These are phyloP conservation scores for Penaeus japonicus DNA, from an alignment of 1,140 invertebrate species.

Conservation along the genomic window DNA sequence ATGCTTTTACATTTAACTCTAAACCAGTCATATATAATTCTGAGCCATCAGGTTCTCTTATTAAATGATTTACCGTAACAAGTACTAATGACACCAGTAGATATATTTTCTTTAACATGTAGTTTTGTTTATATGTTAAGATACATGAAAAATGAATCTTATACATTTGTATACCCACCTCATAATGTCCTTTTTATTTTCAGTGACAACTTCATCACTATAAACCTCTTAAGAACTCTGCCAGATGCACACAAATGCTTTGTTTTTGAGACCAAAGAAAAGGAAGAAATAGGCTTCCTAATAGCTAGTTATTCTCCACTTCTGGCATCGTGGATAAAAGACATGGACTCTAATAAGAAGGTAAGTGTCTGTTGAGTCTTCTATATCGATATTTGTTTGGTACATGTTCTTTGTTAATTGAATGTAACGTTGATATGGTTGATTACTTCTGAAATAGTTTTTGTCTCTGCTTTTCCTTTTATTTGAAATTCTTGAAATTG, in stretches of 20 bases:
- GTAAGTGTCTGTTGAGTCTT: constrained; percentile 61
- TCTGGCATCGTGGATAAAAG: constrained; percentile 84
- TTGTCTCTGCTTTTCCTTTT: too few species aligned
- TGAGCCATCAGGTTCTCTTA: too few species aligned
- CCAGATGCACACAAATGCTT: constrained; percentile 84
- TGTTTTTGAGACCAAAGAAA: constrained; percentile 89
- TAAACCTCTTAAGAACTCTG: constrained; percentile 73
- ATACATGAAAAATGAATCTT: background rate
- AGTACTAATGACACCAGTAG: too few species aligned
- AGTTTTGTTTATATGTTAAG: background rate
- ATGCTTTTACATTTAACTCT: too few species aligned
- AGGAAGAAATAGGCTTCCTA: constrained; percentile 88
- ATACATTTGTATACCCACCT: constrained; percentile 8
- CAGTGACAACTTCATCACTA: constrained; percentile 87
- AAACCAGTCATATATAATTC: too few species aligned
- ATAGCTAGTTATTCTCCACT: constrained; percentile 90
- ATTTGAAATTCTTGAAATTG: too few species aligned
- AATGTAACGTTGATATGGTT: background rate
- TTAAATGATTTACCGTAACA: too few species aligned
- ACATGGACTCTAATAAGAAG: constrained; percentile 76
- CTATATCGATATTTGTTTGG: background rate
- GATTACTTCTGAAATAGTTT: too few species aligned
- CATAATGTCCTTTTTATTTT: background rate
- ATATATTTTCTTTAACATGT: too few species aligned
- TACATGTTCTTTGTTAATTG: constrained; percentile 10